Evolutionary conservation across 1,140 invertebrate genomes (phyloP).

Genomic region (Drosophila mauritiana): DNA sequence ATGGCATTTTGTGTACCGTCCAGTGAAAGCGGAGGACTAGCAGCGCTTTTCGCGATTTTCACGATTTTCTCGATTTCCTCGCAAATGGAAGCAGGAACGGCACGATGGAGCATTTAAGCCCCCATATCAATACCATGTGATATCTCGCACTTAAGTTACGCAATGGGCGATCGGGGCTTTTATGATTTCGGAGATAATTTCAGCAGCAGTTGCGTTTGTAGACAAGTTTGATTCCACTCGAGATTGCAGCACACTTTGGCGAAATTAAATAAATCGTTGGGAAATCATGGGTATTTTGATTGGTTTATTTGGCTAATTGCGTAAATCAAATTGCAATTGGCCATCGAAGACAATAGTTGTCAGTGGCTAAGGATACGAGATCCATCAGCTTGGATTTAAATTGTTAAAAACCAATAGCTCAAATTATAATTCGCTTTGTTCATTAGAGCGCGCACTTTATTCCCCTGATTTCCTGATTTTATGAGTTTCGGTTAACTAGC

Average conservation of each 20-base stretch:
- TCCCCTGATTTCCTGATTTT: no score
- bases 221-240: conserved; percentile 26
- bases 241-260: conserved; percentile 2
- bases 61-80: conserved; percentile 6
- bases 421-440: neutral
- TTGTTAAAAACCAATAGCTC: no score
- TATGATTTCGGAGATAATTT: conserved; percentile 47
- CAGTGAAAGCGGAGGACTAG: conserved; percentile 45
- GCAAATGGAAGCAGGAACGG: conserved; percentile 33
- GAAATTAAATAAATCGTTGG: conserved; percentile 13
- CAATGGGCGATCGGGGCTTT: conserved; percentile 26
- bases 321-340: conserved; percentile 1
- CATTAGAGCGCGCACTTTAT: neutral
- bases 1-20: conserved; percentile 20
- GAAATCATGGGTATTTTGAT: conserved; percentile 12
- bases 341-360: neutral
- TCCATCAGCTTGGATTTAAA: no score
- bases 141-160: conserved; percentile 28
- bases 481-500: neutral
- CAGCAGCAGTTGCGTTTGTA: conserved; percentile 23
- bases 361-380: neutral
- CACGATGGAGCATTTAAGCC: conserved; percentile 36
- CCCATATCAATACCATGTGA: conserved; percentile 35
- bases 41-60: conserved; percentile 5
- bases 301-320: neutral